Base-by-base conservation (phyloP, 2,888 invertebrate genomes). In the Ypsolopha scabrella region DNA sequence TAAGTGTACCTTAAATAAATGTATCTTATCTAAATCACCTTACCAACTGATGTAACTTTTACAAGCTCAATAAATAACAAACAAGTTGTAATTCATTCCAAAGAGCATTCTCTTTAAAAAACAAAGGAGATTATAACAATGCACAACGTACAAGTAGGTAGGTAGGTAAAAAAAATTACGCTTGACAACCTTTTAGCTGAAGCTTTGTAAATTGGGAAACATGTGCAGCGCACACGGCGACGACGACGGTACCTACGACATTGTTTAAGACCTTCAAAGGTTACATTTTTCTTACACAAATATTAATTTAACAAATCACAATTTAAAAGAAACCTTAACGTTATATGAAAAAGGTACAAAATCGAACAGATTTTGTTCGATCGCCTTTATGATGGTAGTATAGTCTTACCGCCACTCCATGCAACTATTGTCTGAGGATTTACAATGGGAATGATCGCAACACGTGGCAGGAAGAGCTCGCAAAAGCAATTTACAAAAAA, bases 151-250 rank as follows among this genome's bases (percentile, higher is more conserved):
- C 6, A 39, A 39, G 39, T 11, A 39, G n/a, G n/a, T 10, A 38
- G 10, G 3, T n/a, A 38, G 10, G 39, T 11, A 10, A 39, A 39
- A 39, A 39, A 7, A 44, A 9, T 33, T 44, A 33, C 11, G 6
- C 11, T 7, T 36, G 37, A 37, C 36, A 37, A 37, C 9, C 7
- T 48, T 13, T 24, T 24, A 24, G 24, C 2, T 24, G 24, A 24
- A 24, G 7, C 11, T n/a, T 6, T 35, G 34, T 37, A 9, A 24
- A 24, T n/a, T 13, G 6, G 7, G 58, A 47, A 62, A 64, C 75
- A 75, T 75, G 76, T 73, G 71, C 55, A 56, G 50, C 24, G 33
- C 49, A 61, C 62, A 62, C 72, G 70, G 73, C 71, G 65, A 64
- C 33, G 41, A 2, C 33, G 47, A 61, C 24, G 24, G 24, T 24